Evolutionary conservation across 2,113 vertebrate species (phyloP).

Genomic region (Scophthalmus maximus): DNA sequence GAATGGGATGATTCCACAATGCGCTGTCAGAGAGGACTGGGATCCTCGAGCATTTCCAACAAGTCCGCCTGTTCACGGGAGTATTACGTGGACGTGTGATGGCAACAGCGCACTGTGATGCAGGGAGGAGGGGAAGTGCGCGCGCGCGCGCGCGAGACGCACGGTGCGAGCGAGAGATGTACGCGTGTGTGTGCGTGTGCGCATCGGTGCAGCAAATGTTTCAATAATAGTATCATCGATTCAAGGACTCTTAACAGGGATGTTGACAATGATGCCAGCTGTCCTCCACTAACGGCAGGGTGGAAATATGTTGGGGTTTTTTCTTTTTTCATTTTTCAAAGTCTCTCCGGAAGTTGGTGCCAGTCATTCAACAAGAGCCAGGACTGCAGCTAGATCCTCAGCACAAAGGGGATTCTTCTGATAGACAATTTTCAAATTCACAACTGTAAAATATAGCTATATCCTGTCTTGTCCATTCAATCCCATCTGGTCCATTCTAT

Average conservation of each 20-base stretch:
- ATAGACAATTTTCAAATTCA: neutral
- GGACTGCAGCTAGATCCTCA: neutral
- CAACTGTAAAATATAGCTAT: neutral
- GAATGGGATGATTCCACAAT: constrained; percentile 20
- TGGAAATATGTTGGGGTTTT: neutral
- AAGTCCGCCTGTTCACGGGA: constrained; percentile 69
- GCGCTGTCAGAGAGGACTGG: constrained; percentile 40
- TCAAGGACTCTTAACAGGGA: neutral
- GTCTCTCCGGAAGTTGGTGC: constrained; percentile 29
- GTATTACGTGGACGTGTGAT: constrained; percentile 70
- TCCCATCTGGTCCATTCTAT: too few relatives aligned
- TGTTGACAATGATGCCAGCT: neutral
- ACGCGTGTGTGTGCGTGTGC: constrained; percentile 4
- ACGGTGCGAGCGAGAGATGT: constrained; percentile 5
- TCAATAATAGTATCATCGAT: neutral
- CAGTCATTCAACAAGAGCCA: neutral
- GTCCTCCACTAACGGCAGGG: too few relatives aligned
- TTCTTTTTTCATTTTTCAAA: neutral
- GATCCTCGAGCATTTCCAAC: constrained; percentile 73
- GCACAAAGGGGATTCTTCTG: neutral
- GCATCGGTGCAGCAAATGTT: constrained; percentile 62
- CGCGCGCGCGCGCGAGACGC: constrained; percentile 1
- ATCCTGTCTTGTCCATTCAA: neutral
- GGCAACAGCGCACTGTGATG: constrained; percentile 62
- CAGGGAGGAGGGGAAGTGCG: constrained; percentile 57